Evolutionary conservation across 2,797 vertebrate species (phyloP).

Genomic region (Chiroxiphia lanceolata): DNA sequence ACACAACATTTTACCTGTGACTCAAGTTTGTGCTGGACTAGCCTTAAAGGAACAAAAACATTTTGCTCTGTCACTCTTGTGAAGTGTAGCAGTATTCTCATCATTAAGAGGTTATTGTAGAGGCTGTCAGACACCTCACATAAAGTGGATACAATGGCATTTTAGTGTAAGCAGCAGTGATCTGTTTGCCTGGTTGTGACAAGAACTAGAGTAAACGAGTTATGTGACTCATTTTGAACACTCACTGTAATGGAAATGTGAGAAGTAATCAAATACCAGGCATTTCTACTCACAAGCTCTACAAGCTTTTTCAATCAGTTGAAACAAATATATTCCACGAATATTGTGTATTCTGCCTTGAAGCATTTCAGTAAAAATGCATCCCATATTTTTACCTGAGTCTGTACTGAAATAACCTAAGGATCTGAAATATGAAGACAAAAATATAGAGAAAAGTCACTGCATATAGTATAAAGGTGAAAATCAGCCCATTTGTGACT

Average conservation of each 20-base stretch:
- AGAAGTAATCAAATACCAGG: neutral
- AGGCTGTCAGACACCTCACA: neutral
- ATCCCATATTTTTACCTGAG: neutral
- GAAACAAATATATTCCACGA: neutral
- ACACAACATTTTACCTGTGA: neutral
- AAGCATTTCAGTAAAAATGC: neutral
- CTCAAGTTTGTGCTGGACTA: neutral
- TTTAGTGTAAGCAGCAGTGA: neutral
- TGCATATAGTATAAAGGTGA: neutral
- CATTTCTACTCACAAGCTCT: neutral
- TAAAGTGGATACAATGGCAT: neutral
- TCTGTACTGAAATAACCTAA: neutral
- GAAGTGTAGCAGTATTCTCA: neutral
- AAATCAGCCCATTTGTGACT: neutral
- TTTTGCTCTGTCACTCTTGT: neutral
- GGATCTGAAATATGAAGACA: neutral
- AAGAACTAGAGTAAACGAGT: neutral
- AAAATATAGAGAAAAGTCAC: neutral
- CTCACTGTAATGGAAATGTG: neutral
- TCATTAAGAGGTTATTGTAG: neutral
- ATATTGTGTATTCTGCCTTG: neutral
- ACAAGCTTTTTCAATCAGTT: neutral
- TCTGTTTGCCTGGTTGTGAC: neutral
- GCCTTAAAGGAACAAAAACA: fast-evolving
- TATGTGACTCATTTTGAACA: neutral